Base-by-base conservation (phyloP, 1,140 invertebrate genomes). In the Eurosta solidaginis region DNA sequence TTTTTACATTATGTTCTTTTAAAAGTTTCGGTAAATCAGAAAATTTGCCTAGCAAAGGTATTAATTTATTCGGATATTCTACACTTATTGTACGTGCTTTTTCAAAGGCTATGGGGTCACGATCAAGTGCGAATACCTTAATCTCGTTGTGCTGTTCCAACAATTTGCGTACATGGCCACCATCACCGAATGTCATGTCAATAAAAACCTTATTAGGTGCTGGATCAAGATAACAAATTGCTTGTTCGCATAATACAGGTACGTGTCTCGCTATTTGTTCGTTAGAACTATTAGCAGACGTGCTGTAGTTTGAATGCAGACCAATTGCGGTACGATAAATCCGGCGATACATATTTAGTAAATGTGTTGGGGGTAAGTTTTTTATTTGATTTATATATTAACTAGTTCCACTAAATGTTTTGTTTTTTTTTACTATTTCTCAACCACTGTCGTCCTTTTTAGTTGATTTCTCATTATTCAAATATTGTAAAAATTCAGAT, bases 171-270 rank as follows among this genome's bases (percentile, higher is more conserved):
- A 93, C 91, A 88, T 98, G 97, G n/a, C 96, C 96, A 29, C 97
- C 97, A 77, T 93, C 93, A 50, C 97, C 97, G 91, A 98, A 98
- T 33, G 97, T 98, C 95, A 96, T 96, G 83, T 97, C 96, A 59
- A 97, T 89, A 77, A 93, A 91, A 20, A 89, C 85, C 80, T 94
- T 90, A 77, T 91, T 88, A 49, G 91, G 87, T 77, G 87, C 81
- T 2, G 92, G 91, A 76, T 93, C 90, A 33, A 96, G 85, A 82
- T 92, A 92, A 76, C 92, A 85, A 76, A 95, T 82, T 0, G 94
- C 92, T 89, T 94, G 92, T 76, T 92, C 88, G 50, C 89, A 87
- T 90, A 95, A 92, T 36, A 95, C 94, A 74, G 95, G 94, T 36
- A 89, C 88, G 85, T 95, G 94, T 50, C 27, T 36, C n/a, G 40